Conservation (phyloP, 30 jellyfish, hydroid and myxozoan genomes). For the Sanderia malayensis region DNA sequence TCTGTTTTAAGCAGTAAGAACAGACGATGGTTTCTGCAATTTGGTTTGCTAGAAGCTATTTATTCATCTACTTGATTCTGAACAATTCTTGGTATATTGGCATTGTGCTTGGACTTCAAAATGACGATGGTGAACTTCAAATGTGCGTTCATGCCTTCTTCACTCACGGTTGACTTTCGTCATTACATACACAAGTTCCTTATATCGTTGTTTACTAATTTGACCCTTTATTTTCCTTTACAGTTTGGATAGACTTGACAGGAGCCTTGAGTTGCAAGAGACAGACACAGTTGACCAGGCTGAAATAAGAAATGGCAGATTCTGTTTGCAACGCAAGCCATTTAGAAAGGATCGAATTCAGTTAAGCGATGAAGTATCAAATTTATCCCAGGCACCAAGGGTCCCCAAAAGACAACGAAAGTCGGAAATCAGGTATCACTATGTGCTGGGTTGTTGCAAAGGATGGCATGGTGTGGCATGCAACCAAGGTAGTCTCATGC, state of each 20-base stretch:
- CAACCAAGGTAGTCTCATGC: constrained; percentile 10
- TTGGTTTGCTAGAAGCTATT: background rate
- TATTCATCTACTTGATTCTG: background rate
- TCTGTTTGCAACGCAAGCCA: background rate
- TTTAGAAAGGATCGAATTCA: background rate
- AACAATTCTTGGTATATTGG: background rate
- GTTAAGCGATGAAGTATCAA: background rate
- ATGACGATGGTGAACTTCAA: background rate
- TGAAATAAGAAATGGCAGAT: background rate
- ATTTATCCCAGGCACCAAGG: background rate
- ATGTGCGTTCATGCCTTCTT: background rate
- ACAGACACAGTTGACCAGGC: background rate
- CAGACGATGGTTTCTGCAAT: background rate
- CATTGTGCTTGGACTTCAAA: background rate
- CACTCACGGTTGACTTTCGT: background rate
- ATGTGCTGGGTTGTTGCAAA: background rate
- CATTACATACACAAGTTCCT: background rate
- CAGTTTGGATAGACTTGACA: background rate
- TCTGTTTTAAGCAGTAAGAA: no score
- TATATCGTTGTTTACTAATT: background rate
- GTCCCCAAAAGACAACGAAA: background rate
- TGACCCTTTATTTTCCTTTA: background rate
- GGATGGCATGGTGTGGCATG: background rate
- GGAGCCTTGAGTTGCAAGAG: background rate
- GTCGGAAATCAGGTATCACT: background rate